A percentile compares a stretch with the other conserved stretches of the same genome.
phyloP scores from a whole-genome alignment of 2,888 invertebrate genomes.

The Drosophila prolongata region DNA sequence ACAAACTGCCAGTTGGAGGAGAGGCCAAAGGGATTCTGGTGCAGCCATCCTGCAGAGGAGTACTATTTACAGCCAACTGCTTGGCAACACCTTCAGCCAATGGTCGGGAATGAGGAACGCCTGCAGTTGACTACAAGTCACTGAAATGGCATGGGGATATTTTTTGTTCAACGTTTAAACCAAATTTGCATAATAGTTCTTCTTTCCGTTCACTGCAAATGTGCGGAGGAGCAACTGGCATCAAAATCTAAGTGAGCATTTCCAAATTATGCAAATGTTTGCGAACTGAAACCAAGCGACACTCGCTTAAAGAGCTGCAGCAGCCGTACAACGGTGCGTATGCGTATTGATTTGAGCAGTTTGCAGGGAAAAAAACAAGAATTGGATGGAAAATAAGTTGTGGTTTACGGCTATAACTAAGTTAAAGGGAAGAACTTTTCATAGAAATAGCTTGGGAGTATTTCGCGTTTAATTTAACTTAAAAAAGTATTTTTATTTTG shows the following conservation, averaged over 20 bases:
- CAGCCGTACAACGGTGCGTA: constrained; percentile 60
- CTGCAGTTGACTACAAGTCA: constrained; percentile 50
- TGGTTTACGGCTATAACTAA: background rate
- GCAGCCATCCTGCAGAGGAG: constrained; percentile 19
- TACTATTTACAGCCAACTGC: constrained; percentile 57
- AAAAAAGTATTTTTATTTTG: too few species aligned
- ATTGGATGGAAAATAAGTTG: background rate
- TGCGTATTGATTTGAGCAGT: constrained; percentile 60
- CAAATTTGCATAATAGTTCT: constrained; percentile 66
- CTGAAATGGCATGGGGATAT: constrained; percentile 26
- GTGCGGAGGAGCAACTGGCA: constrained; percentile 38
- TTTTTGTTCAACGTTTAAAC: constrained; percentile 50
- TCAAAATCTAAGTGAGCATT: constrained; percentile 65
- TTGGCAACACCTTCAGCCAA: constrained; percentile 52
- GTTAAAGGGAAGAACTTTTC: background rate
- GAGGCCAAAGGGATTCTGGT: constrained; percentile 1
- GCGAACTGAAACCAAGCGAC: constrained; percentile 32
- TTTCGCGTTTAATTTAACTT: background rate
- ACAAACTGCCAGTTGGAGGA: constrained; percentile 30
- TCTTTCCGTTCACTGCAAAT: constrained; percentile 35
- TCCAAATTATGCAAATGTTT: constrained; percentile 74
- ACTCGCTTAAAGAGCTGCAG: constrained; percentile 4
- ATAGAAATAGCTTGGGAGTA: rapidly evolving
- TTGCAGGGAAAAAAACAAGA: background rate
- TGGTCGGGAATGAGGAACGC: constrained; percentile 5